Evolutionary conservation across 2,797 vertebrate genomes (phyloP).

Genomic region (Molossus alvarezi): DNA sequence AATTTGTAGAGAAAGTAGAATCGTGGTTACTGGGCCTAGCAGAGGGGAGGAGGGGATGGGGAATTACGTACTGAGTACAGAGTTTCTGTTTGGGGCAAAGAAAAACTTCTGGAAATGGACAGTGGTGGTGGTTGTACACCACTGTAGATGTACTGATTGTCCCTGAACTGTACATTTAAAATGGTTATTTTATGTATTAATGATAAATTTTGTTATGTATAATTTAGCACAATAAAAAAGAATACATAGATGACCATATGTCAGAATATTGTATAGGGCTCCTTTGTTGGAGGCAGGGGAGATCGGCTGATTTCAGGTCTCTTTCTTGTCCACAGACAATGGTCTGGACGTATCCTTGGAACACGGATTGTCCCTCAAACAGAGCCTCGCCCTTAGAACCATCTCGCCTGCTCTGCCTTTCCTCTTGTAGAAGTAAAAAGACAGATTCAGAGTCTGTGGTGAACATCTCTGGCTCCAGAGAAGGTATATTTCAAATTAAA

Average conservation of each 20-base stretch:
- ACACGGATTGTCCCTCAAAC: neutral
- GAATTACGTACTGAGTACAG: neutral
- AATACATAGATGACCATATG: neutral
- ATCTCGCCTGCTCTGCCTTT: neutral
- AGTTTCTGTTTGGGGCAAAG: neutral
- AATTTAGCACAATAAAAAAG: constrained; percentile 57
- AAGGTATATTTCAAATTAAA: constrained; percentile 24
- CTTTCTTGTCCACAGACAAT: neutral
- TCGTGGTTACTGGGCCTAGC: neutral
- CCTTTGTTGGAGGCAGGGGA: neutral
- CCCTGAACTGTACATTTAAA: neutral
- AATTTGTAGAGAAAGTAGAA: neutral
- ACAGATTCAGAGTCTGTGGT: neutral
- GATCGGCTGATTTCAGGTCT: neutral
- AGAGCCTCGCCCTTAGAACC: neutral
- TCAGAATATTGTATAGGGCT: neutral
- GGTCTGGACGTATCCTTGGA: neutral
- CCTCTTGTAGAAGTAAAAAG: neutral
- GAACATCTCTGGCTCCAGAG: neutral
- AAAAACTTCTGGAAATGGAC: neutral
- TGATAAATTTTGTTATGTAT: neutral
- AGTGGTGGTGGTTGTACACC: neutral
- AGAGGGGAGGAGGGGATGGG: accelerated
- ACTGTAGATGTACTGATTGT: neutral
- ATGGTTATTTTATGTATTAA: neutral